phyloP scores from a whole-genome alignment of 2,113 vertebrate species.

The Paratilapia polleni region DNA sequence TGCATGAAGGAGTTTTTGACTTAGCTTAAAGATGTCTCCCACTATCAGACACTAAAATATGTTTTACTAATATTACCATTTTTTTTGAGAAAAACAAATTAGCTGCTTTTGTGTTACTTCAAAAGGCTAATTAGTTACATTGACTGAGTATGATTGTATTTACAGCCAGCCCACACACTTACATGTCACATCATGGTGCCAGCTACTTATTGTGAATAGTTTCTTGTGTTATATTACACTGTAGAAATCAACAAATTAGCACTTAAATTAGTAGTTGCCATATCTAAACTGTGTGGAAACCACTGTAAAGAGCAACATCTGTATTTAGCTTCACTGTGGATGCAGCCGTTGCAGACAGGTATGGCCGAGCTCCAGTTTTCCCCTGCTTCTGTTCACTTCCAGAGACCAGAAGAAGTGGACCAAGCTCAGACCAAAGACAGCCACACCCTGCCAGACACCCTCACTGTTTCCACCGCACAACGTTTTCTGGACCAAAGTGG shows the following conservation, averaged over 20 bases:
- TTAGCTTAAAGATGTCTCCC: background rate
- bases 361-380: constrained; percentile 45
- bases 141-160: background rate
- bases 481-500: constrained; percentile 13
- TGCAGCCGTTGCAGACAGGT: constrained; percentile 1
- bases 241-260: background rate
- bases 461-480: constrained; percentile 65
- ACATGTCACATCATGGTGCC: background rate
- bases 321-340: constrained; percentile 3
- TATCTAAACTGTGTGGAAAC: constrained; percentile 10
- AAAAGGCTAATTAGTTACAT: background rate
- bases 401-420: constrained; percentile 29
- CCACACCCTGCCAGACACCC: constrained; percentile 62
- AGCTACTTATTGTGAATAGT: background rate
- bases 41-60: background rate
- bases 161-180: background rate
- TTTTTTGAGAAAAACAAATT: background rate
- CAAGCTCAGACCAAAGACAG: constrained; percentile 36
- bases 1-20: background rate
- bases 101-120: background rate
- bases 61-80: background rate
- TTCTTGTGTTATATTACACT: background rate
- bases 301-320: background rate
- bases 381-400: constrained; percentile 27
- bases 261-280: background rate